phyloP scores from a whole-genome alignment of 2,797 vertebrate genomes.

The Phalanger gymnotis region DNA sequence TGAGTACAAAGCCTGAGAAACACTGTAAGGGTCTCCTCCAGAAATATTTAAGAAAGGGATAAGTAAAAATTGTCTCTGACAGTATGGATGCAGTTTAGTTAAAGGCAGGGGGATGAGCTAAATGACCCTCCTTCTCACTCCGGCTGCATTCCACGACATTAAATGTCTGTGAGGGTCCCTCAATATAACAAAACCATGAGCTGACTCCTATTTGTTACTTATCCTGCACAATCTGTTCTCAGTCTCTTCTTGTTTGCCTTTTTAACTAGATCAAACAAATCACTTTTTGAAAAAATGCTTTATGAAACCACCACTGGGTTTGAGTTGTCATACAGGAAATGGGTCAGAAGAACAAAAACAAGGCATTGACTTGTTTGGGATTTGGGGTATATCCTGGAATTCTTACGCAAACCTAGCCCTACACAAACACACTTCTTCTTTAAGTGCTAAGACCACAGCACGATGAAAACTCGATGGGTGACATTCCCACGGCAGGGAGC shows the following conservation, averaged over 20 bases:
- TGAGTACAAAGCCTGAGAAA: not conserved
- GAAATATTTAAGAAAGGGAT: not conserved
- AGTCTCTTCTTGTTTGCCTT: conserved; percentile 14
- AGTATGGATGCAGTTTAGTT: not conserved
- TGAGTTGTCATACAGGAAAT: conserved; percentile 17
- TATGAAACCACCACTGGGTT: not conserved
- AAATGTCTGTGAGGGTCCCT: not conserved
- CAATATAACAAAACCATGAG: conserved; percentile 26
- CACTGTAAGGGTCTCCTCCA: not conserved
- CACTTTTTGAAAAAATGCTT: conserved; percentile 41
- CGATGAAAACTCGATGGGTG: conserved; percentile 17
- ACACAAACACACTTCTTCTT: conserved; percentile 25
- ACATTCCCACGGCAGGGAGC: not conserved
- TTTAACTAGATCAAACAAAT: not conserved
- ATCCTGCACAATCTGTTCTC: conserved; percentile 1
- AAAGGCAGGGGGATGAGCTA: conserved; percentile 1
- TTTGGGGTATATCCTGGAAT: not conserved
- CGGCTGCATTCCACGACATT: conserved; percentile 27
- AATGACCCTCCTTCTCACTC: not conserved
- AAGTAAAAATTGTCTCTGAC: not conserved
- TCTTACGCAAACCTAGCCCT: conserved; percentile 1
- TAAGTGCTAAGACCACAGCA: conserved; percentile 1
- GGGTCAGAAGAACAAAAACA: conserved; percentile 39
- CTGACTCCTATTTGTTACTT: conserved; percentile 21
- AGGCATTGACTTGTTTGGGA: not conserved